These are phyloP conservation scores for Ammospiza caudacuta DNA, from an alignment of 2,113 vertebrate genomes.

Conservation along the genomic window DNA sequence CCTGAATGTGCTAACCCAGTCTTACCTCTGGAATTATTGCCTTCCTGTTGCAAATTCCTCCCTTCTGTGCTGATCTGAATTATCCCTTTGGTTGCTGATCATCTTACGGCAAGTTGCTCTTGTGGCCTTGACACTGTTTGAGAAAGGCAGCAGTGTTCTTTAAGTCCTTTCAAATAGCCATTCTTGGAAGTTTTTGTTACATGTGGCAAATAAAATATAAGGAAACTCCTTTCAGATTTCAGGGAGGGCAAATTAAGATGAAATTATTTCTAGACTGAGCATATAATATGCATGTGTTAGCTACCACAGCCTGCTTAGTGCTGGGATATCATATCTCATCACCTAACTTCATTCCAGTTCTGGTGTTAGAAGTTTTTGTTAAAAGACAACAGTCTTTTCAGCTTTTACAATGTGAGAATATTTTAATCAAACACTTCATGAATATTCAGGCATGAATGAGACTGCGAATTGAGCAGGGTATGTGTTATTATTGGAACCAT, in stretches of 20 bases:
- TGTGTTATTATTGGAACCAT: not conserved
- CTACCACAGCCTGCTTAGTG: not conserved
- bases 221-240: not conserved
- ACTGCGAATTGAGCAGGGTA: accelerated
- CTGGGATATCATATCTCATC: not conserved
- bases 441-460: not conserved
- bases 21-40: not conserved
- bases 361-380: not conserved
- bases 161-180: not conserved
- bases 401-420: not conserved
- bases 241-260: not conserved
- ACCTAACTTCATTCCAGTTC: not conserved
- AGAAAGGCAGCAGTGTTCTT: not conserved
- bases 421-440: not conserved
- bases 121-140: not conserved
- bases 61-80: not conserved
- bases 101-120: not conserved
- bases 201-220: not conserved
- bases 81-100: not conserved
- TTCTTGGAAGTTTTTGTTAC: not conserved
- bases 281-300: not conserved
- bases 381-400: not conserved
- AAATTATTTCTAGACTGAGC: not conserved
- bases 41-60: not conserved
- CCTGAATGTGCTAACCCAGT: accelerated